A percentile compares a stretch with the other conserved stretches of the same genome.
These are phyloP conservation scores for Clostera curtula DNA, from an alignment of 2,888 invertebrate genomes.

Conservation along the genomic window DNA sequence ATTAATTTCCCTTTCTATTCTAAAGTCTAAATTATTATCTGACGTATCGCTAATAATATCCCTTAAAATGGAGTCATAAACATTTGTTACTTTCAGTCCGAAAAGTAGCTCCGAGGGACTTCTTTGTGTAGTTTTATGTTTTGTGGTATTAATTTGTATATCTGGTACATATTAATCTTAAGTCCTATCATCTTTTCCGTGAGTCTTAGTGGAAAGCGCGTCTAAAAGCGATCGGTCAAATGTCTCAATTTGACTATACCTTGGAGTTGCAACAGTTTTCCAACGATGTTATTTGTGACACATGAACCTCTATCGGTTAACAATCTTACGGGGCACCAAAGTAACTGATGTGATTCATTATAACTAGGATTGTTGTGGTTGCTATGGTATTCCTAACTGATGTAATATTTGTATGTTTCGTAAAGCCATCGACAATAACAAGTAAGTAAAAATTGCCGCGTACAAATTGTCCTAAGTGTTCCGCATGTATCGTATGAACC, in stretches of 20 bases:
- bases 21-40: too few species aligned
- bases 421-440: constrained; percentile 4
- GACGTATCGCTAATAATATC: too few species aligned
- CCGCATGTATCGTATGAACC: constrained; percentile 7
- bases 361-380: constrained; percentile 1
- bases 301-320: constrained; percentile 1
- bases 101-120: too few species aligned
- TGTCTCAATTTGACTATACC: constrained; percentile 4
- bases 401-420: constrained; percentile 1
- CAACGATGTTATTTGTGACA: constrained; percentile 1
- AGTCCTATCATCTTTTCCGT: too few species aligned
- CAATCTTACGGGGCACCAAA: neutral
- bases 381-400: constrained; percentile 2
- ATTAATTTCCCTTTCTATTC: neutral
- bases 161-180: too few species aligned
- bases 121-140: too few species aligned
- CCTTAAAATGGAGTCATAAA: too few species aligned
- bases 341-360: neutral
- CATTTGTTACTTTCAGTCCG: too few species aligned
- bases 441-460: constrained; percentile 4
- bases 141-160: too few species aligned
- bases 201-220: neutral
- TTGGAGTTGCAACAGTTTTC: constrained; percentile 7
- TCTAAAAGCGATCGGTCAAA: constrained; percentile 1
- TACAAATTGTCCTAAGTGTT: constrained; percentile 7